Conservation (phyloP, 1,140 invertebrate species). For the Dufourea novaeangliae region DNA sequence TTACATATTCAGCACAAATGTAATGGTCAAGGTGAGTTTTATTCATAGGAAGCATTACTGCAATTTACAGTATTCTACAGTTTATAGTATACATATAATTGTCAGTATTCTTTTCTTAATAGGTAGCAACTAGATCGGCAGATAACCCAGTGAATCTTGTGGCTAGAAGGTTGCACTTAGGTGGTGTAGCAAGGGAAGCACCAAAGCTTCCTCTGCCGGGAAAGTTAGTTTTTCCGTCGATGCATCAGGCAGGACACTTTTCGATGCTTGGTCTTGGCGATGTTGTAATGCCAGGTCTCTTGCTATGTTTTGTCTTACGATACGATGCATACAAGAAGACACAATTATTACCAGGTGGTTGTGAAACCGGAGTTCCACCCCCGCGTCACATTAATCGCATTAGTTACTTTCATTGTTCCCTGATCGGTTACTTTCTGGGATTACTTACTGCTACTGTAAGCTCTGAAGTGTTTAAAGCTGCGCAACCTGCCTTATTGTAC, state of each 20-base stretch:
- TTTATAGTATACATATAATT: not conserved
- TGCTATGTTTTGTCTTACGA: constrained; percentile 96
- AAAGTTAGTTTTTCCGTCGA: constrained; percentile 98
- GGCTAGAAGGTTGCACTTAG: constrained; percentile 94
- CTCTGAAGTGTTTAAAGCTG: constrained; percentile 98
- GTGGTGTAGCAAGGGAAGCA: constrained; percentile 92
- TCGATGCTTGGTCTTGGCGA: constrained; percentile 98
- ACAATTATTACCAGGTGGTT: constrained; percentile 86
- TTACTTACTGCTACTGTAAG: constrained; percentile 97
- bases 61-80: not conserved
- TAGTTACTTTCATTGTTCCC: constrained; percentile 98
- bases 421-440: constrained; percentile 98
- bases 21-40: constrained; percentile 95
- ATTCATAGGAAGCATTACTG: not conserved
- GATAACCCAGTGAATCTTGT: constrained; percentile 98
- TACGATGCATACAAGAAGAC: constrained; percentile 99
- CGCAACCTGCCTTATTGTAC: constrained; percentile 97
- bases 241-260: constrained; percentile 97
- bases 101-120: constrained; percentile 30
- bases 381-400: constrained; percentile 86
- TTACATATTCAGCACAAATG: constrained; percentile 98
- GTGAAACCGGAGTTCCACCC: constrained; percentile 90
- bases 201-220: constrained; percentile 97
- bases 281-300: constrained; percentile 98
- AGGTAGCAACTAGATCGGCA: constrained; percentile 93